These are phyloP conservation scores for Python bivittatus DNA, from an alignment of 2,113 vertebrate genomes.

Conservation along the genomic window DNA sequence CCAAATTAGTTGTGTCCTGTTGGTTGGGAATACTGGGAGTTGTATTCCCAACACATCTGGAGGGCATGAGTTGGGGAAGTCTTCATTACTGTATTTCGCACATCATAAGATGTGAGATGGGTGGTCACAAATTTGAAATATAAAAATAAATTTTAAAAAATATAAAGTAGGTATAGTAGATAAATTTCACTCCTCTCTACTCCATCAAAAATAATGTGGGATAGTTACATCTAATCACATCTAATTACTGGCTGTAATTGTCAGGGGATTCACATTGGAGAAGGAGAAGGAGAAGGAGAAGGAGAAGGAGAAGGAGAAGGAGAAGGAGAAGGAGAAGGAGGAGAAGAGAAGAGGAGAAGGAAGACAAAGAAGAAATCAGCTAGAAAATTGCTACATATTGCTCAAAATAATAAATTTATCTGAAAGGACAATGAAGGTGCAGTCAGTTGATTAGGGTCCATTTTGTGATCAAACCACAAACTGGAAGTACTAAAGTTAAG, in stretches of 20 bases:
- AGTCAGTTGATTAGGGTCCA: background rate
- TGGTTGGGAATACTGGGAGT: background rate
- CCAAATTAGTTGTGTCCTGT: background rate
- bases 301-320: no score
- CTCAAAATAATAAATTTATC: constrained; percentile 7
- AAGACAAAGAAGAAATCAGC: background rate
- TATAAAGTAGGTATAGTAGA: background rate
- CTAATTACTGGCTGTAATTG: no score
- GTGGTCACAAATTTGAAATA: no score
- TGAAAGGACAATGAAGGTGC: background rate
- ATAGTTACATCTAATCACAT: background rate
- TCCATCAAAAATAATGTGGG: background rate
- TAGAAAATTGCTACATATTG: background rate
- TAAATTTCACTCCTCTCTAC: background rate
- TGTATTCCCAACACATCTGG: background rate
- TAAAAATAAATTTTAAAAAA: no score
- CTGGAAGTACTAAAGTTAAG: constrained; percentile 11
- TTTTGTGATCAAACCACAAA: background rate
- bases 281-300: no score
- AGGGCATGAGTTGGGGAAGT: background rate
- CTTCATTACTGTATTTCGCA: background rate
- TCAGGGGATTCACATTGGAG: no score
- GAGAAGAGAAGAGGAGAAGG: background rate
- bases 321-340: background rate
- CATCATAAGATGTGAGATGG: no score